Evolutionary conservation across 2,113 vertebrate genomes (phyloP), one percentile per base, ranked within the genome.

Genomic region (Noctilio leporinus): DNA sequence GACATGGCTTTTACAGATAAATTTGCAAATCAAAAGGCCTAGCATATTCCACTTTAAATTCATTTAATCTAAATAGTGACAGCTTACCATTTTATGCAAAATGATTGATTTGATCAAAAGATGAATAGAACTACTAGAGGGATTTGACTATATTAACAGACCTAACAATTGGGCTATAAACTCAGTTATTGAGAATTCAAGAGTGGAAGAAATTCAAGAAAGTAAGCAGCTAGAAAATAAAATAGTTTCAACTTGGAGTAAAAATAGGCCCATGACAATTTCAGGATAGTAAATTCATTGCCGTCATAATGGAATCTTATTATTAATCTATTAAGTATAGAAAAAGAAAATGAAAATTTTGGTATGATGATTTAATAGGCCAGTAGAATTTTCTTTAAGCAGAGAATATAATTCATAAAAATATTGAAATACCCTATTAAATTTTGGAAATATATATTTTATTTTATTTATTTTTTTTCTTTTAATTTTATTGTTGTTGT

Each of bases 11-110:
- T 97, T 86, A 94, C 43, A 95, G 81, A 67, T 88, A 92, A 96
- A 93, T 96, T 92, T 96, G 81, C 81, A 95, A 95, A 95, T 96
- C 93, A 91, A 94, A 96, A 90, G 72, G 85, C 38, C 69, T 96
- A 83, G 45, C 43, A 83, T 94, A 83, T 47, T 81, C 93, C 86
- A 77, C 49, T 95, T 95, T 93, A 97, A 96, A 94, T 96, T 95
- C 95, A 95, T 43, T 90, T 92, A 91, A 91, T 69, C 94, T 87
- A 93, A 96, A 93, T 78, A 82, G 78, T 91, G 55, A 83, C 67
- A 86, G 72, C 57, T 94, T 86, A 88, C 35, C 57, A 28, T 92
- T 95, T 26, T 94, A 64, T 95, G 92, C 76, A 93, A 90, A 92
- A 90, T 94, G 82, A 95, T 95, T 62, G 64, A 82, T 90, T 94